Base-by-base conservation (phyloP, 1,140 invertebrate species). In the Ceratosolen fusciceps region DNA sequence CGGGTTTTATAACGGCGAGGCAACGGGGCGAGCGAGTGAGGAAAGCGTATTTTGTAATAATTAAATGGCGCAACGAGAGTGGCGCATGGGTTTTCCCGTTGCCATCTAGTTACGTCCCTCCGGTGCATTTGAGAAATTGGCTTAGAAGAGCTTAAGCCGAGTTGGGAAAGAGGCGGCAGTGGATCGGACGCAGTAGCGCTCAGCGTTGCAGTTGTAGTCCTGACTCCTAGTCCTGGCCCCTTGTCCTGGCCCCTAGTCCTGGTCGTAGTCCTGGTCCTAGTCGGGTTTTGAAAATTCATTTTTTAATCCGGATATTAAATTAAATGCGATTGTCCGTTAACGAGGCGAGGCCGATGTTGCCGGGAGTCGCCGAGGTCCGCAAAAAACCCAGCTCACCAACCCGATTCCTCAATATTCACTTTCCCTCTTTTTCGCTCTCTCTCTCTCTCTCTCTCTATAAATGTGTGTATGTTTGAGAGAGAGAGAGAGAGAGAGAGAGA, bases 31-130 rank as follows among this genome's bases (percentile, higher is more conserved):
- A 34, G 3, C 12, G n/a, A 56, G 31, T 24, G 16, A n/a, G 47
- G 31, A 24, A 49, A 56, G 65, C 65, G 39, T 1, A 67, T 76
- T 68, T 67, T 76, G 29, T 76, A 68, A 76, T 76, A 76, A 76
- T 76, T 54, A 68, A 76, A 62, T 68, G 58, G 31, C n/a, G 43
- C 60, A 54, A 76, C 14, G 4, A 52, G 31, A 58, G n/a, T 19
- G 43, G 26, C 19, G 24, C 19, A 10, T 34, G 43, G 37, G 72
- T 65, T 52, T 54, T 31, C 47, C 29, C 3, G 31, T 31, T 71
- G 16, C 43, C 39, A 34, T 14, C 34, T 21, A 43, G 14, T 19
- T 47, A 37, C 8, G 21, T 58, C 21, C 3, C 24, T 47, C 12
- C 67, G 31, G 37, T 14, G n/a, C 24, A 70, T 70, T 47, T 47